A percentile compares a stretch with the other conserved stretches of the same genome.
Evolutionary conservation across 2,113 vertebrate species (phyloP).

Genomic region (Mandrillus leucophaeus): DNA sequence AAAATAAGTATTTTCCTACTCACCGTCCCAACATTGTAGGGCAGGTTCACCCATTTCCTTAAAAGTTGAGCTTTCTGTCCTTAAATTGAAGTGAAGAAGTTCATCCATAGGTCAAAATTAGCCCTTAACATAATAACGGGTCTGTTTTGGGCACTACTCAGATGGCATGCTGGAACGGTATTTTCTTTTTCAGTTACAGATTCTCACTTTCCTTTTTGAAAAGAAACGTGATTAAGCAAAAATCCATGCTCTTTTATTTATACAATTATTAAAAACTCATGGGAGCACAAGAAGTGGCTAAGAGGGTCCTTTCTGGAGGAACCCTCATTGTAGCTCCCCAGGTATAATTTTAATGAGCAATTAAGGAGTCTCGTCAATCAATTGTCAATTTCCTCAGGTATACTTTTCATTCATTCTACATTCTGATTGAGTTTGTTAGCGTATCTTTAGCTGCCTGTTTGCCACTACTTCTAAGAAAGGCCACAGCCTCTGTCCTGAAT

Average conservation of each 20-base stretch:
- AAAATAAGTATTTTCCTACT: background rate
- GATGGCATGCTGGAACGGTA: background rate
- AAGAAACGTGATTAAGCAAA: slow-evolving; percentile 23
- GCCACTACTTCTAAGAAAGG: background rate
- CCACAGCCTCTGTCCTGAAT: background rate
- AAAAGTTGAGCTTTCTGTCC: background rate
- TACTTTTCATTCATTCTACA: background rate
- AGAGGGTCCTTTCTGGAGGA: background rate
- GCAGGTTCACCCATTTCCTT: background rate
- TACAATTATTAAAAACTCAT: background rate
- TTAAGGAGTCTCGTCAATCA: background rate
- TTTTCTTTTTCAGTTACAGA: slow-evolving; percentile 5
- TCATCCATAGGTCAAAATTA: background rate
- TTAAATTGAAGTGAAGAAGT: background rate
- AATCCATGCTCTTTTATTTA: background rate
- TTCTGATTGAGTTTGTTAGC: background rate
- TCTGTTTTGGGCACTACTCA: background rate
- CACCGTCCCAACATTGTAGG: background rate
- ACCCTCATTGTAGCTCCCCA: background rate
- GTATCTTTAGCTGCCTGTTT: background rate
- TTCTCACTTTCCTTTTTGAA: slow-evolving; percentile 3
- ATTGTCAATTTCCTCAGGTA: background rate
- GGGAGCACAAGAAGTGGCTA: background rate
- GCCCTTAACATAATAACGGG: background rate
- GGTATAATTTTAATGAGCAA: slow-evolving; percentile 9